These are phyloP conservation scores for Setophaga coronata DNA, from an alignment of 2,113 vertebrate genomes.

Conservation along the genomic window DNA sequence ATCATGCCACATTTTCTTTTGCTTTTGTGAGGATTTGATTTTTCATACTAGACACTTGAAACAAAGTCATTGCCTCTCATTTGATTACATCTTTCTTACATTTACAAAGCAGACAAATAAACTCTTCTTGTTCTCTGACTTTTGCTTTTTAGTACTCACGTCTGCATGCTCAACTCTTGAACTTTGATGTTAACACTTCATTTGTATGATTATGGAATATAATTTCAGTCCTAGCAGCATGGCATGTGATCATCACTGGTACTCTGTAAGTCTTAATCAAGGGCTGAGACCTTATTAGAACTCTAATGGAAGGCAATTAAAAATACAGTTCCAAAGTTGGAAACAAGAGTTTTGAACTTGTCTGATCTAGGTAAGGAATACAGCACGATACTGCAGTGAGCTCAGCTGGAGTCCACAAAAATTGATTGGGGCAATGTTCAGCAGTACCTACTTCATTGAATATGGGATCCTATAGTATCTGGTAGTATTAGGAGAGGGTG, in stretches of 20 bases:
- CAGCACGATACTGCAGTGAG: not conserved
- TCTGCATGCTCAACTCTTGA: not conserved
- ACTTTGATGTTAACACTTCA: not conserved
- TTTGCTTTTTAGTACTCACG: not conserved
- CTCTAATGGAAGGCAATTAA: not conserved
- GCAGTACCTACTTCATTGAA: not conserved
- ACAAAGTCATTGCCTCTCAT: not conserved
- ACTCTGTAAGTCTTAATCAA: not conserved
- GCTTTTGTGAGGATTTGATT: not conserved
- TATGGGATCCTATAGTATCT: not conserved
- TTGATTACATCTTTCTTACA: not conserved
- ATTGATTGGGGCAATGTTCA: not conserved
- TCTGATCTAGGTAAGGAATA: not conserved
- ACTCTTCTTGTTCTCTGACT: not conserved
- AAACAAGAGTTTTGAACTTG: not conserved
- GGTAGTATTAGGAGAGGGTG: not conserved
- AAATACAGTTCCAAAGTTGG: not conserved
- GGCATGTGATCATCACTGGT: not conserved
- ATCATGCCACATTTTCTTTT: not conserved
- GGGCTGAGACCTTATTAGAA: not conserved
- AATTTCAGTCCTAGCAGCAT: not conserved
- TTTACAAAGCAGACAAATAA: not conserved
- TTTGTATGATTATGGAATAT: not conserved
- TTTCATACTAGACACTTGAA: not conserved
- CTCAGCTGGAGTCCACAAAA: not conserved